Evolutionary conservation across 2,113 vertebrate species (phyloP).

Genomic region (Colossoma macropomum): DNA sequence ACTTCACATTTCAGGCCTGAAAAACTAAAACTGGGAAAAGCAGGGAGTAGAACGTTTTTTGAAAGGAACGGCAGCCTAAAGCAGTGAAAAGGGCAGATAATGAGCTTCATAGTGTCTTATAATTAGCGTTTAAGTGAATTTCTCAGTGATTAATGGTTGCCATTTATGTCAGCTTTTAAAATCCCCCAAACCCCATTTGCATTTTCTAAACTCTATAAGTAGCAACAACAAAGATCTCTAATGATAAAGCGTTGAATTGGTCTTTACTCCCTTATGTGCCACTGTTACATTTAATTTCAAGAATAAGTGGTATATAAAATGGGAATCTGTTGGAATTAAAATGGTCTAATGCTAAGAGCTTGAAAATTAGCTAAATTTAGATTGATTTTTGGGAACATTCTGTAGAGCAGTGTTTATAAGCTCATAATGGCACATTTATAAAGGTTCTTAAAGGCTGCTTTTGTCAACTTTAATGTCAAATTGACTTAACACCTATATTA

Average conservation of each 20-base stretch:
- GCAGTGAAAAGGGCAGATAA: slow-evolving; percentile 21
- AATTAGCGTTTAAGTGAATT: slow-evolving; percentile 40
- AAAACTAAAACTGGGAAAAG: slow-evolving; percentile 1
- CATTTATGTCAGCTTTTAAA: slow-evolving; percentile 39
- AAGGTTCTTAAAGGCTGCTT: too few relatives aligned
- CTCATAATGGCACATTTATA: too few relatives aligned
- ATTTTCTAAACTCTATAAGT: slow-evolving; percentile 17
- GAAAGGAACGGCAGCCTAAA: slow-evolving; percentile 8
- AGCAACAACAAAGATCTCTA: neutral
- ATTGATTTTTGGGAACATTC: too few relatives aligned
- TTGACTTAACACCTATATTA: too few relatives aligned
- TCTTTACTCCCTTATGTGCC: neutral
- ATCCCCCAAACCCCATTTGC: neutral
- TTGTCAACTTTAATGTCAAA: too few relatives aligned
- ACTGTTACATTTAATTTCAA: too few relatives aligned
- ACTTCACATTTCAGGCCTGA: neutral
- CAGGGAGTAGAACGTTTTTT: slow-evolving; percentile 13
- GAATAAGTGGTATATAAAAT: too few relatives aligned
- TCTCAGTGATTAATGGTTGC: slow-evolving; percentile 27
- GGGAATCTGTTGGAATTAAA: too few relatives aligned
- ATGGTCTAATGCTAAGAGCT: too few relatives aligned
- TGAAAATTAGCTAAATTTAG: too few relatives aligned
- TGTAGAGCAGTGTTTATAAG: too few relatives aligned
- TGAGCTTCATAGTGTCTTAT: slow-evolving; percentile 16
- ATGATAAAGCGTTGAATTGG: neutral